Evolutionary conservation across 2,797 vertebrate species (phyloP).

Genomic region (Neopelma chrysocephalum): DNA sequence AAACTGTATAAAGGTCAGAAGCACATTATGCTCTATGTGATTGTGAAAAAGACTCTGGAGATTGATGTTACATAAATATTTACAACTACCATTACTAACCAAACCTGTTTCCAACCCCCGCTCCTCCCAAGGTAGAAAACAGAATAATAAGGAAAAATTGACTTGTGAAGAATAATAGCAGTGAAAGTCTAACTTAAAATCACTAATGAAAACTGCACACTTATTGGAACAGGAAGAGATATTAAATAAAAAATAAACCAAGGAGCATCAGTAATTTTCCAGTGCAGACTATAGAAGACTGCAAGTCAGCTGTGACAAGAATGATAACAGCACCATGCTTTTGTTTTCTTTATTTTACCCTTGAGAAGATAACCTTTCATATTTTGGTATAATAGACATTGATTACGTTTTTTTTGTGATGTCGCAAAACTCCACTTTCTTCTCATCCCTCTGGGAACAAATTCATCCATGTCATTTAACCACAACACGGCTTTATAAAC

Average conservation of each 20-base stretch:
- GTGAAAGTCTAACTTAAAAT: not conserved
- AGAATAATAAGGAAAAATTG: not conserved
- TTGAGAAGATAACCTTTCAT: slow-evolving; percentile 62
- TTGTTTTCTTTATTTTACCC: slow-evolving; percentile 62
- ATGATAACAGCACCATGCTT: not conserved
- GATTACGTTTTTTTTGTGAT: not conserved
- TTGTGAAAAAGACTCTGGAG: slow-evolving; percentile 35
- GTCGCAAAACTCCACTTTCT: slow-evolving; percentile 42
- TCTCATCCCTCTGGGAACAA: not conserved
- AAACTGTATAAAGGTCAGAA: slow-evolving; percentile 51
- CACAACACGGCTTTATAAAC: not conserved
- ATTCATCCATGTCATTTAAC: not conserved
- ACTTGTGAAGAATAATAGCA: not conserved
- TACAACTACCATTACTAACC: not conserved
- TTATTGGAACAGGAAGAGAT: not conserved
- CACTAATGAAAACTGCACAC: not conserved
- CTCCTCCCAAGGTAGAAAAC: not conserved
- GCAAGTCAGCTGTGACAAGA: slow-evolving; percentile 19
- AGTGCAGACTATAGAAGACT: not conserved
- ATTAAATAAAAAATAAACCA: not conserved
- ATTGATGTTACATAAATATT: slow-evolving; percentile 28
- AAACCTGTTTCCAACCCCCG: not conserved
- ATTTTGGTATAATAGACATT: not conserved
- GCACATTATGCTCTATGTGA: not conserved
- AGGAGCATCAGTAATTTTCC: slow-evolving; percentile 57